These are phyloP conservation scores for Ypsolopha sequella DNA, from an alignment of 2,888 invertebrate species.

Conservation along the genomic window DNA sequence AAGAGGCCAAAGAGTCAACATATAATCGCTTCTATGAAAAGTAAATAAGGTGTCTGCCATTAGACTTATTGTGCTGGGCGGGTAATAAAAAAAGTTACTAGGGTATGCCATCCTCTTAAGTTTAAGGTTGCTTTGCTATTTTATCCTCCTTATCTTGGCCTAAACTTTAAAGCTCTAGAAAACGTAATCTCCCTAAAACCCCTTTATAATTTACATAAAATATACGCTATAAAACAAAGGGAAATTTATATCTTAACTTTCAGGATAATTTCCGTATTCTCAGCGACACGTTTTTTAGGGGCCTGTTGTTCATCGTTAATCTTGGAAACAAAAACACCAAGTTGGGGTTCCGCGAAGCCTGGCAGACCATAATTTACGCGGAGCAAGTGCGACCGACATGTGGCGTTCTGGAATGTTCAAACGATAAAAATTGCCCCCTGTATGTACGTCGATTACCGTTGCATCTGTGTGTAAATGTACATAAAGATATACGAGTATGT, in stretches of 20 bases:
- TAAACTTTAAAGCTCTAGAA: constrained; percentile 4
- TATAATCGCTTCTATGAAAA: no score
- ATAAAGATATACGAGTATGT: no score
- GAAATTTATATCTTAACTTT: constrained; percentile 57
- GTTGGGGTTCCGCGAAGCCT: constrained; percentile 48
- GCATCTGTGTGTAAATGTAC: no score
- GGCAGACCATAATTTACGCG: constrained; percentile 15
- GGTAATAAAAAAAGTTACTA: no score
- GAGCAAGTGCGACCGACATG: constrained; percentile 34
- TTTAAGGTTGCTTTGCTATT: no score
- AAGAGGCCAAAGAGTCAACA: no score
- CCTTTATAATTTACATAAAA: constrained; percentile 48
- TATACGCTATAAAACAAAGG: constrained; percentile 38
- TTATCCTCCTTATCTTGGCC: no score
- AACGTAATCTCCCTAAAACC: constrained; percentile 31
- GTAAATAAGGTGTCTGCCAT: no score
- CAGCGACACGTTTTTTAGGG: constrained; percentile 59
- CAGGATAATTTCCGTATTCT: constrained; percentile 55
- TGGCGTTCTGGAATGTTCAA: constrained; percentile 17
- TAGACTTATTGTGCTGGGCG: no score
- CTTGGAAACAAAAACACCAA: constrained; percentile 66
- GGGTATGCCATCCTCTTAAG: no score
- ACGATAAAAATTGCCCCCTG: constrained; percentile 10
- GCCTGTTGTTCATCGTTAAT: constrained; percentile 64
- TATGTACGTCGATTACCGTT: background rate